Base-by-base conservation (phyloP, 2,797 vertebrate genomes). In the Champsocephalus gunnari region DNA sequence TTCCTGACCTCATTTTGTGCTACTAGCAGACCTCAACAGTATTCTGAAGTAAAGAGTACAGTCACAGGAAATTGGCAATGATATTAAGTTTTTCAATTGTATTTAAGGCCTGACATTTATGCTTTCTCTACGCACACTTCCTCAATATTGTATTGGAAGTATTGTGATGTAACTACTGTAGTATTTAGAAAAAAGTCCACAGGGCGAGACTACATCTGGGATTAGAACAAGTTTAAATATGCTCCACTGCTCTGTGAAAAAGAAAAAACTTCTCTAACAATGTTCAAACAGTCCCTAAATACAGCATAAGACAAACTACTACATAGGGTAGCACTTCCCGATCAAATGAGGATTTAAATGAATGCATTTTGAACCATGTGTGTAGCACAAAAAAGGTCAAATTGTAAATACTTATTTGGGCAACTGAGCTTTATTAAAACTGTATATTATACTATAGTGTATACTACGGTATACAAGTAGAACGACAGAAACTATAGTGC, bases 381-480 rank as follows among this genome's bases (percentile, higher is more conserved):
- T 74, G 75, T 82, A 73, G 80, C 84, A 85, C 80, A 85, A 69
- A 71, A 43, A 61, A 53, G 54, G 32, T 73, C 47, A 68, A 60
- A 66, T 76, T 81, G 45, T 75, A 77, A 89, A 83, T 75, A 43
- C 67, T 80, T 86, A 86, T 66, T 87, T 82, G 74, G 80, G 85
- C 84, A 82, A 77, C 86, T 80, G 81, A 75, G 44, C 71, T 91
- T 88, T 85, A 82, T 82, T 79, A 58, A 58, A 89, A 59, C 68
- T 88, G 79, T 89, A 92, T 84, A 90, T 86, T 83, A 80, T 70
- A 86, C 83, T 84, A 84, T 78, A 86, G 88, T 91, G 74, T 82
- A 75, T 80, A 87, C 86, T 91, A 88, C 82, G 88, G 81, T 86
- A 79, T 60, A 78, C 79, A 84, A 78, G 84, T 87, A 88, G 83